Conservation (phyloP, 2,113 vertebrate genomes). For the Labeo rohita region DNA sequence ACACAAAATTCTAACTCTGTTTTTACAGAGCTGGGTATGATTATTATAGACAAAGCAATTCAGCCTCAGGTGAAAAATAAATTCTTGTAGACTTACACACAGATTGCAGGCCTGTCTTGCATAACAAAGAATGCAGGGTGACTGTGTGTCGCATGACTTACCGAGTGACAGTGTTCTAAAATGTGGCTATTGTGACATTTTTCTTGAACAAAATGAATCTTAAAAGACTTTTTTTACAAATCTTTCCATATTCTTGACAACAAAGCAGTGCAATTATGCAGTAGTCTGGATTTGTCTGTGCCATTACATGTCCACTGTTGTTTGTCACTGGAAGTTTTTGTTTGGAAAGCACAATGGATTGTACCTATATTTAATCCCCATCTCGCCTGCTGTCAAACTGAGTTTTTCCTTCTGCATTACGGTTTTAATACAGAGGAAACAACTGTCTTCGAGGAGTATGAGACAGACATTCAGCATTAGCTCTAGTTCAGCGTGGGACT, state of each 20-base stretch:
- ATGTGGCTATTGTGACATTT: background rate
- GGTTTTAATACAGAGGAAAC: slow-evolving; percentile 64
- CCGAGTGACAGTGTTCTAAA: background rate
- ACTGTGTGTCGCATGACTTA: background rate
- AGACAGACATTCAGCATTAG: slow-evolving; percentile 14
- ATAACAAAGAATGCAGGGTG: slow-evolving; percentile 20
- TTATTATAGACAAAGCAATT: slow-evolving; percentile 7
- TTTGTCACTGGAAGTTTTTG: background rate
- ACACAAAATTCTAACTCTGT: background rate
- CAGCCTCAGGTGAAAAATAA: slow-evolving; percentile 7
- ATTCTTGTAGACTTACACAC: background rate
- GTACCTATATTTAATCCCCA: slow-evolving; percentile 59
- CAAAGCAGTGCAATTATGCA: slow-evolving; percentile 8
- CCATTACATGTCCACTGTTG: slow-evolving; percentile 4
- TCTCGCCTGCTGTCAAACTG: slow-evolving; percentile 57
- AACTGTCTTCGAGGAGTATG: slow-evolving; percentile 54
- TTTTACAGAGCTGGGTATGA: background rate
- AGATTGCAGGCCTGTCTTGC: background rate
- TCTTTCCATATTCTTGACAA: background rate
- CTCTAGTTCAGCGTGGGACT: slow-evolving; percentile 4
- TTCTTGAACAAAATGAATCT: background rate
- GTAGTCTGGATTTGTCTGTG: background rate
- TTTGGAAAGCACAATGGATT: background rate
- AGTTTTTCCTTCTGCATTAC: slow-evolving; percentile 64
- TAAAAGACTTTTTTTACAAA: background rate